Evolutionary conservation across 2,797 vertebrate genomes (phyloP).

Genomic region (Periophthalmus magnuspinnatus): DNA sequence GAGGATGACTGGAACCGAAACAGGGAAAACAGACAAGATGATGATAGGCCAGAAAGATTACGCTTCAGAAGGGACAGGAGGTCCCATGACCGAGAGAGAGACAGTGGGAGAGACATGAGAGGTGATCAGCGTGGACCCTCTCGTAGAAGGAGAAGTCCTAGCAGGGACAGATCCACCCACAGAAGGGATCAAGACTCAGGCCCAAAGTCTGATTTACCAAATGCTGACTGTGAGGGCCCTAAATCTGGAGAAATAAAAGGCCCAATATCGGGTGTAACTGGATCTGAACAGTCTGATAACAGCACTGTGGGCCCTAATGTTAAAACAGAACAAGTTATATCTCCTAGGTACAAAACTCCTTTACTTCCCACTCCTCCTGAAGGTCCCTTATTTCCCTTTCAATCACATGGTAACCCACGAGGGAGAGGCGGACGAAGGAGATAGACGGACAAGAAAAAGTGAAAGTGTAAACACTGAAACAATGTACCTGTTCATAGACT

Average conservation of each 20-base stretch:
- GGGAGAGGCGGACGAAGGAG: constrained; percentile 73
- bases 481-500: background rate
- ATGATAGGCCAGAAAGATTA: constrained; percentile 14
- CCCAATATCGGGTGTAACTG: constrained; percentile 15
- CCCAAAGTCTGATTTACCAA: constrained; percentile 6
- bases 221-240: background rate
- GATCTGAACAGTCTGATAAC: constrained; percentile 41
- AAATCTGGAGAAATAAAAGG: constrained; percentile 6
- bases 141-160: constrained; percentile 30
- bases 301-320: constrained; percentile 43
- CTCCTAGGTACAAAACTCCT: constrained; percentile 78
- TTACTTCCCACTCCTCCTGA: constrained; percentile 88
- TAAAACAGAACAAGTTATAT: constrained; percentile 66
- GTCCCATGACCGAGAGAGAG: constrained; percentile 27
- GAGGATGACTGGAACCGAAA: constrained; percentile 40
- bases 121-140: constrained; percentile 37
- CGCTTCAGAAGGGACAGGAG: constrained; percentile 39
- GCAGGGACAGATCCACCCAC: constrained; percentile 24
- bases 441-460: constrained; percentile 45
- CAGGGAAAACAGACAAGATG: constrained; percentile 11
- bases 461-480: constrained; percentile 25
- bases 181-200: constrained; percentile 19
- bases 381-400: constrained; percentile 63
- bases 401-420: constrained; percentile 64
- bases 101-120: constrained; percentile 24